A percentile compares a stretch with the other conserved stretches of the same genome.
phyloP scores from a whole-genome alignment of 2,113 vertebrate genomes.

The Pelodiscus sinensis region DNA sequence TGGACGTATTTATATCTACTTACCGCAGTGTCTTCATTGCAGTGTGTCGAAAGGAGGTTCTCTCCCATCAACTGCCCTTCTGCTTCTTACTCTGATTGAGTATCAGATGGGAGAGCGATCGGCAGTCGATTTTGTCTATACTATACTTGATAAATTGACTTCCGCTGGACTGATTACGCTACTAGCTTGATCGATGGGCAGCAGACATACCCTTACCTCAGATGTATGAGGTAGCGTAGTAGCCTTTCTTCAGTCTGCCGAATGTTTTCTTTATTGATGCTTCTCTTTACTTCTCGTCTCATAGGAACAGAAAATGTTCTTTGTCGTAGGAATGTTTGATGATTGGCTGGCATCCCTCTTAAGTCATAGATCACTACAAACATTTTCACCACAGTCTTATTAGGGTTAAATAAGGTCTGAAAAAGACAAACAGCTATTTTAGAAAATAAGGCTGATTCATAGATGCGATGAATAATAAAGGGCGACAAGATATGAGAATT shows the following conservation, averaged over 20 bases:
- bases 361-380: conserved; percentile 99
- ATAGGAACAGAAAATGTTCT: conserved; percentile 98
- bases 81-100: too few relatives aligned
- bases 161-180: too few relatives aligned
- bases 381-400: conserved; percentile 99
- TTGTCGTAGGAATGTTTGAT: conserved; percentile 99
- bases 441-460: neutral
- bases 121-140: too few relatives aligned
- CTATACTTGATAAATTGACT: too few relatives aligned
- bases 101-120: too few relatives aligned
- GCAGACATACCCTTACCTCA: conserved; percentile 84
- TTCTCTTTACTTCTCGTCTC: conserved; percentile 88
- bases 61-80: too few relatives aligned
- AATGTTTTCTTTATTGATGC: conserved; percentile 84
- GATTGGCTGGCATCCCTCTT: conserved; percentile 95
- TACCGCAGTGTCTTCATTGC: too few relatives aligned
- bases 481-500: neutral
- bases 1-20: too few relatives aligned
- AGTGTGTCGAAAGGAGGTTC: too few relatives aligned
- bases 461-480: neutral
- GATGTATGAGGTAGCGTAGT: conserved; percentile 98
- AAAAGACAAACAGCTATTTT: conserved; percentile 55
- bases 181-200: too few relatives aligned
- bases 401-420: conserved; percentile 99
- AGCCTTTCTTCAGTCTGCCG: conserved; percentile 87